Percentiles rank a stretch among this genome's conserved stretches.
phyloP scores from a whole-genome alignment of 2,888 invertebrate genomes.

The Plebejus argus region DNA sequence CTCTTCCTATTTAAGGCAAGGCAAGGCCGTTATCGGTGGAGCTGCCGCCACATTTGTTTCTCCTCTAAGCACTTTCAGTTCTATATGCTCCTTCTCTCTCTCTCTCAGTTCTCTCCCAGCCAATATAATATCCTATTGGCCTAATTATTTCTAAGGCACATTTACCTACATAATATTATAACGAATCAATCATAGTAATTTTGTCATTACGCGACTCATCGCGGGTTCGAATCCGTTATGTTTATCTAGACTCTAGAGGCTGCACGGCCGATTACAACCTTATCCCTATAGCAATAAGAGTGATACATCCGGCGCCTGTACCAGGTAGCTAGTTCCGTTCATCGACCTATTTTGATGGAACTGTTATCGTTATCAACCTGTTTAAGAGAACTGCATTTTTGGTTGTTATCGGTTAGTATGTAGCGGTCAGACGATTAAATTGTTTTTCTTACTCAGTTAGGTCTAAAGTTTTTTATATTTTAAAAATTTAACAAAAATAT shows the following conservation, averaged over 20 bases:
- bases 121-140: neutral
- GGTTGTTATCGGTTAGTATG: neutral
- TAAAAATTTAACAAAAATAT: no score
- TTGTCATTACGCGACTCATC: constrained; percentile 1
- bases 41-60: no score
- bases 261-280: neutral
- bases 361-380: constrained; percentile 21
- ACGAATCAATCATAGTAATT: constrained; percentile 3
- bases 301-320: neutral
- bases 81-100: no score
- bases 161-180: neutral
- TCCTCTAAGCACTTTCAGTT: no score
- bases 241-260: constrained; percentile 12
- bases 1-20: no score
- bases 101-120: no score
- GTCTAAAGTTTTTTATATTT: no score
- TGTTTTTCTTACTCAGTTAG: neutral
- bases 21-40: no score
- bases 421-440: neutral
- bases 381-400: constrained; percentile 18
- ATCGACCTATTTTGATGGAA: constrained; percentile 8
- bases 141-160: constrained; percentile 10
- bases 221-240: neutral
- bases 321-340: constrained; percentile 24
- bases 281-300: neutral